Percentiles rank a stretch among this genome's conserved stretches.
Conservation (phyloP, 2,113 vertebrate species). For the Bos indicus region DNA sequence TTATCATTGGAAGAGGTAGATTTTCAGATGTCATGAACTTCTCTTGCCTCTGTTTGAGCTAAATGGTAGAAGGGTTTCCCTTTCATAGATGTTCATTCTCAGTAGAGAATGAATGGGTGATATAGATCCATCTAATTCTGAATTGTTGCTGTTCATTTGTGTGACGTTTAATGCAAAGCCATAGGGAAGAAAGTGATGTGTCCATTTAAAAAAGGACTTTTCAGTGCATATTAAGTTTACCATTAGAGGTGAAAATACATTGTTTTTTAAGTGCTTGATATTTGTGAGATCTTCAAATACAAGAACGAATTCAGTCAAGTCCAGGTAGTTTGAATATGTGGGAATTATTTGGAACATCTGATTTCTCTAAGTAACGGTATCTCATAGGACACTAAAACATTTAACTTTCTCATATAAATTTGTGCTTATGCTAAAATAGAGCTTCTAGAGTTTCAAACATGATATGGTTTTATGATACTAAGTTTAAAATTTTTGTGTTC, state of each 20-base stretch:
- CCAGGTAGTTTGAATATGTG: neutral
- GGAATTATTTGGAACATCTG: neutral
- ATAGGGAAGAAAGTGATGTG: neutral
- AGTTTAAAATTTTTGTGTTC: neutral
- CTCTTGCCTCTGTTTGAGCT: neutral
- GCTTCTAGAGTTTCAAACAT: neutral
- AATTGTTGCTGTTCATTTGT: neutral
- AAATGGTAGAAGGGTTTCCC: neutral
- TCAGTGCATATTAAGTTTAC: neutral
- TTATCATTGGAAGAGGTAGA: neutral
- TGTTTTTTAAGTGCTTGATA: neutral
- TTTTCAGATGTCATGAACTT: conserved; percentile 5
- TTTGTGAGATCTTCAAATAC: neutral
- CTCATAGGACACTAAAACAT: neutral
- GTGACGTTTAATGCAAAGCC: neutral
- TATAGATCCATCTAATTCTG: neutral
- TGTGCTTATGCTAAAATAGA: neutral
- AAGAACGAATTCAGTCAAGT: conserved; percentile 7
- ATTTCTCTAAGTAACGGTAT: neutral
- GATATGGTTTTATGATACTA: neutral
- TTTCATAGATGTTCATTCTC: neutral
- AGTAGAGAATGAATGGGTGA: neutral
- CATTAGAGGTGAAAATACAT: neutral
- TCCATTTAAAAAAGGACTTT: neutral
- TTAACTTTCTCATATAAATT: neutral